These are phyloP conservation scores for Microctonus aethiopoides DNA, from an alignment of 2,888 invertebrate species.

Conservation along the genomic window DNA sequence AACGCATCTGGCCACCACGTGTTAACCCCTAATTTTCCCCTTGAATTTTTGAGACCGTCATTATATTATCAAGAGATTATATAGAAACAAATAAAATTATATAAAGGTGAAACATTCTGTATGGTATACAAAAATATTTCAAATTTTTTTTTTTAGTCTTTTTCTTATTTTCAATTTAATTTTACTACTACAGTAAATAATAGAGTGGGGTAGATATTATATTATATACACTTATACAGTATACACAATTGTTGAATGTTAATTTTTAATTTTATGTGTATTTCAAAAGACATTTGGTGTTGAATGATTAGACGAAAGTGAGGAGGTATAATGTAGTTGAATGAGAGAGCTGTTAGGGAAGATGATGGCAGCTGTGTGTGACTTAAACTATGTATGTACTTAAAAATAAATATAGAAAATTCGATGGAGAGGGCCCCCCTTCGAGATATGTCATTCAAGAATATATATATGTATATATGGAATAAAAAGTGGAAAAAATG, in stretches of 20 bases:
- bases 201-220: too few relatives aligned
- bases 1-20: conserved; percentile 48
- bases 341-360: neutral
- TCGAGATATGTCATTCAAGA: conserved; percentile 18
- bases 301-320: neutral
- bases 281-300: neutral
- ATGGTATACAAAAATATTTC: too few relatives aligned
- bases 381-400: conserved; percentile 19
- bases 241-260: neutral
- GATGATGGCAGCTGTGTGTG: conserved; percentile 41
- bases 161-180: too few relatives aligned
- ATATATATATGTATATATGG: neutral
- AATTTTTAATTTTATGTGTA: neutral
- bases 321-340: conserved; percentile 33
- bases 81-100: too few relatives aligned
- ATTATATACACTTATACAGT: too few relatives aligned
- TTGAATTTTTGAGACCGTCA: neutral
- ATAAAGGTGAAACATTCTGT: too few relatives aligned
- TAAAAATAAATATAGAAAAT: conserved; percentile 45
- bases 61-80: neutral
- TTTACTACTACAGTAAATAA: too few relatives aligned
- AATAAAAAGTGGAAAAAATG: conserved; percentile 2
- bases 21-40: conserved; percentile 23
- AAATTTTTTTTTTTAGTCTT: too few relatives aligned
- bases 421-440: conserved; percentile 30